These are phyloP conservation scores for Phylloscopus collybita DNA, from an alignment of 2,797 vertebrate species.

Conservation along the genomic window DNA sequence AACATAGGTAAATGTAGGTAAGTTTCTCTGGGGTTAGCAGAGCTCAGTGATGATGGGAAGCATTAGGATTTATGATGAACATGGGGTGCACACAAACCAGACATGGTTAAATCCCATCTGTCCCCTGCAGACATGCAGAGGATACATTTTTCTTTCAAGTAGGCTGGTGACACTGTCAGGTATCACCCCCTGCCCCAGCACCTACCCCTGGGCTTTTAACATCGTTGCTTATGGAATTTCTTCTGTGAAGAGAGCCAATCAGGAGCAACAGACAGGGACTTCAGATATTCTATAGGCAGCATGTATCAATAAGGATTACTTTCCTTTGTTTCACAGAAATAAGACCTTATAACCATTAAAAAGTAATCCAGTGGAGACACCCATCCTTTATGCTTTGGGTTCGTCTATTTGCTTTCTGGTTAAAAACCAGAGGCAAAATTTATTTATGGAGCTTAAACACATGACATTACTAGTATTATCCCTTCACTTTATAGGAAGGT, in stretches of 20 bases:
- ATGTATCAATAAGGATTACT: not conserved
- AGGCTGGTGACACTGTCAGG: not conserved
- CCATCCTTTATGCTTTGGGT: not conserved
- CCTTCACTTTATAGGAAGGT: not conserved
- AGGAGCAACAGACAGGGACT: constrained; percentile 14
- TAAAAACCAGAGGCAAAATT: not conserved
- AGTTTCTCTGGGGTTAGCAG: not conserved
- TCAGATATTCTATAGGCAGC: constrained; percentile 4
- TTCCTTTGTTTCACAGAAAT: constrained; percentile 43
- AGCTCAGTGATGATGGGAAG: not conserved
- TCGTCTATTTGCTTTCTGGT: not conserved
- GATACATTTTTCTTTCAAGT: constrained; percentile 41
- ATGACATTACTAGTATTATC: not conserved
- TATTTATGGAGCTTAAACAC: not conserved
- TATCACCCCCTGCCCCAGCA: not conserved
- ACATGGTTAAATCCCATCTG: constrained; percentile 5
- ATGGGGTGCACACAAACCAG: not conserved
- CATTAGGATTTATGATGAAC: constrained; percentile 8
- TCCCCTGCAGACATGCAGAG: not conserved
- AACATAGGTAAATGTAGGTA: not conserved
- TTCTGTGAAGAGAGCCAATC: constrained; percentile 4
- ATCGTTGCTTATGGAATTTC: not conserved
- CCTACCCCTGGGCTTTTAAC: not conserved
- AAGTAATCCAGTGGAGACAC: constrained; percentile 43
- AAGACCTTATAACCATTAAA: constrained; percentile 44